Base-by-base conservation (phyloP, 2,113 vertebrate genomes). In the Pelobates fuscus region DNA sequence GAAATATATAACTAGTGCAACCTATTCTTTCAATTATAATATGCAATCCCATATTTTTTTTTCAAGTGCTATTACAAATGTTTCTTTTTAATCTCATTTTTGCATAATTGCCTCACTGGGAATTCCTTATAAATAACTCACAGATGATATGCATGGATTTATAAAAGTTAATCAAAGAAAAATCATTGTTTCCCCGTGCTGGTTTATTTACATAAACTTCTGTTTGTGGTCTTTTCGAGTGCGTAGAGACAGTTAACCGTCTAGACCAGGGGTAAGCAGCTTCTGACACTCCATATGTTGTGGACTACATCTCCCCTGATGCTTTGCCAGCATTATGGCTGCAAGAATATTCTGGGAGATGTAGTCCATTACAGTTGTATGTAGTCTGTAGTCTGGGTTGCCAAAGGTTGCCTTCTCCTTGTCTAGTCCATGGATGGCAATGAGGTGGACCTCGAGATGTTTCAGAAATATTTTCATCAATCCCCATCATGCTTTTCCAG, bases 1-100 rank as follows among this genome's bases (percentile, higher is more conserved):
- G 78, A 67, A 78, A 80, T 79, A 81, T 78, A 58, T 25, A 46
- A 29, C 54, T 70, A 66, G 65, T 77, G 65, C 74, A 81, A 80
- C 21, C 58, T 72, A n/a, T 66, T 55, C 52, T 27, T 76, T 75
- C 60, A 43, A 76, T 76, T 76, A 67, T 46, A 67, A 67, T 59
- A 32, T 23, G 24, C n/a, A 43, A 41, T 49, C 14, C 27, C 27
- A 15, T 27, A n/a, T 63, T 60, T 59, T 12, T 25, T 15, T 32
- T 3, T 58, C 23, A 26, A 44, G 12, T 27, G 54, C 54, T n/a
- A 54, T 44, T 59, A 67, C 54, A 49, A 76, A 67, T 46, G 3
- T 44, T 24, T 2, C 12, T 2, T 5, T 66, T 66, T 66, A 29
- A 41, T 32, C 1, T 23, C 49, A 49, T 55, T 27, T 30, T 72